Evolutionary conservation across 2,113 vertebrate genomes (phyloP), one percentile per base, ranked within the genome.

Genomic region (Poecilia latipinna): DNA sequence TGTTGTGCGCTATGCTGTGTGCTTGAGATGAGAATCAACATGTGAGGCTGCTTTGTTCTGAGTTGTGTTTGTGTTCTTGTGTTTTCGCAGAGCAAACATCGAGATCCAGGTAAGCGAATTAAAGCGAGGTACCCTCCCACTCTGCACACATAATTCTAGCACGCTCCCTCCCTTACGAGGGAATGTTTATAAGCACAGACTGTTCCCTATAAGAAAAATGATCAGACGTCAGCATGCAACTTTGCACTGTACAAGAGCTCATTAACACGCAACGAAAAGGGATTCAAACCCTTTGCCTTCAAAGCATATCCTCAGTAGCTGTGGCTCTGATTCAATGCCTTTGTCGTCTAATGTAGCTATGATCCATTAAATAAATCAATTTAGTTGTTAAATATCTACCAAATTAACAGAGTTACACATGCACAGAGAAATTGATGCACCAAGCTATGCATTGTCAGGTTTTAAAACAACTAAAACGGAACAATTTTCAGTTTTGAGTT

Each of bases 21-120:
- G 37, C 26, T 66, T 54, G 4, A 57, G 5, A 5, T 35, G 22
- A 57, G 51, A 57, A 57, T 57, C 7, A 19, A 19, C 44, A 48
- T 48, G 17, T 4, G 13, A n/a, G 39, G 11, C 65, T 22, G 29
- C 32, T 26, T 65, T 22, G 71, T 22, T 75, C 48, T 29, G 26
- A 75, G 19, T 65, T 68, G 12, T 77, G 8, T 72, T 2, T 83
- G 13, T 87, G 44, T 48, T 24, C 24, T 57, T n/a, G 17, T 80
- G 4, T 70, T 70, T 74, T 77, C 73, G 8, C 93, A 98, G 97
- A 95, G 94, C 86, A 93, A 94, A 91, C 96, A 96, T 78, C 80
- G 80, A 85, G 92, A 93, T 79, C 88, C 96, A 96, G 96, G 97
- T 98, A 83, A 93, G 96, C 93, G 72, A 60, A 5, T 79, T 19